These are phyloP conservation scores for Dunckerocampus dactyliophorus DNA, from an alignment of 2,113 vertebrate species.

Conservation along the genomic window DNA sequence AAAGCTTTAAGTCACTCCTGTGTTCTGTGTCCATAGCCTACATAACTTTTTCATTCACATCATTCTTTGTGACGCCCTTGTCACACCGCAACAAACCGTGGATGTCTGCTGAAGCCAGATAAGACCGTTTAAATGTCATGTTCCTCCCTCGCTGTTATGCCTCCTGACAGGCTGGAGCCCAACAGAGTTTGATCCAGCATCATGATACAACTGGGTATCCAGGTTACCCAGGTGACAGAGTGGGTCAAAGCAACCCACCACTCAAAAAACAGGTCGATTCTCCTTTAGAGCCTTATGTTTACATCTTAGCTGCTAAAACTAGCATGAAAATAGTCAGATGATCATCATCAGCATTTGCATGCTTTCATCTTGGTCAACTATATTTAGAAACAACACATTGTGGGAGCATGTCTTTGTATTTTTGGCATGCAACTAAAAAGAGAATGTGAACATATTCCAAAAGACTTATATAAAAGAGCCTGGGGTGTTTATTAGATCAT, in stretches of 20 bases:
- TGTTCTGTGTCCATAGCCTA: constrained; percentile 1
- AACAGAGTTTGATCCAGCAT: constrained; percentile 18
- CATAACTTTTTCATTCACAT: too few relatives aligned
- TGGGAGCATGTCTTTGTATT: not conserved
- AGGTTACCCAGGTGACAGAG: constrained; percentile 24
- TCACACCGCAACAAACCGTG: not conserved
- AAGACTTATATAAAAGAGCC: constrained; percentile 14
- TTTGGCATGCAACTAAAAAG: not conserved
- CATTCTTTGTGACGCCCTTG: constrained; percentile 1
- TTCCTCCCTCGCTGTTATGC: not conserved
- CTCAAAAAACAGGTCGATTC: constrained; percentile 16
- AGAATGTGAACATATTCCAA: not conserved
- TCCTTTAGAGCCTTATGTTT: constrained; percentile 1
- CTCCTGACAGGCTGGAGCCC: constrained; percentile 11
- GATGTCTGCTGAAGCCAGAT: not conserved
- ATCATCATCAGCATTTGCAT: constrained; percentile 2
- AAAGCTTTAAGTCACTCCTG: constrained; percentile 2
- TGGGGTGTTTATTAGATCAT: not conserved
- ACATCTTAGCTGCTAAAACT: not conserved
- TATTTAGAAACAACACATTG: not conserved
- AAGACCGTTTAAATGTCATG: not conserved
- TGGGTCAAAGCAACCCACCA: constrained; percentile 13
- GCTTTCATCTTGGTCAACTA: not conserved
- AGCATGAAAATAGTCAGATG: constrained; percentile 25
- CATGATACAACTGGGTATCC: constrained; percentile 13